These are phyloP conservation scores for Tryphoninae sp. DNA, from an alignment of 2,888 invertebrate species.

Conservation along the genomic window DNA sequence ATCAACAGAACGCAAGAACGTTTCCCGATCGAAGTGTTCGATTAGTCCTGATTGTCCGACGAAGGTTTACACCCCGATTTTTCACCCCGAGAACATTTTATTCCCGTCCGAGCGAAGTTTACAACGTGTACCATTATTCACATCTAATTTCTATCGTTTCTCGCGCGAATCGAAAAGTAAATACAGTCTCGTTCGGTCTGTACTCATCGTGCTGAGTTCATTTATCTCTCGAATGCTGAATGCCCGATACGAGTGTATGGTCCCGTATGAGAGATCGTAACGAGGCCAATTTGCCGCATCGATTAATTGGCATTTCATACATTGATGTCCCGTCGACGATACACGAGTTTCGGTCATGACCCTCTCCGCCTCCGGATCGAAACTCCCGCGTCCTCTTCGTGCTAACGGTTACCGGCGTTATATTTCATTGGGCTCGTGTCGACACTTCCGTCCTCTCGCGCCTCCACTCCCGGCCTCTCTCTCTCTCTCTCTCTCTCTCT, in stretches of 20 bases:
- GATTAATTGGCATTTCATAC: constrained; percentile 64
- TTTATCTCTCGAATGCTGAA: constrained; percentile 22
- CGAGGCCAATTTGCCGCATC: constrained; percentile 61
- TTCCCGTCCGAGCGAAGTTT: no score
- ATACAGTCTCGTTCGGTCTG: constrained; percentile 4
- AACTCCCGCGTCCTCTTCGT: constrained; percentile 6
- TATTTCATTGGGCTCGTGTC: constrained; percentile 57
- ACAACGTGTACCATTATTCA: constrained; percentile 13
- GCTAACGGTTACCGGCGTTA: constrained; percentile 51
- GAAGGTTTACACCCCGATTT: constrained; percentile 33
- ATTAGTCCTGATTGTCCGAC: constrained; percentile 24
- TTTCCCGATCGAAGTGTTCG: not conserved
- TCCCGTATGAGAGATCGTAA: constrained; percentile 47
- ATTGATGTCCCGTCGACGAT: constrained; percentile 59
- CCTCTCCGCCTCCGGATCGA: constrained; percentile 2
- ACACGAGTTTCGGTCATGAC: constrained; percentile 51
- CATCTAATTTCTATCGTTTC: not conserved
- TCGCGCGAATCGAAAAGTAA: not conserved
- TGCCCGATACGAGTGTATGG: not conserved
- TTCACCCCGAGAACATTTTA: no score
- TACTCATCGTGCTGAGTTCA: constrained; percentile 6
- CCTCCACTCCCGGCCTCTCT: not conserved
- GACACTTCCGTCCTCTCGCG: constrained; percentile 51
- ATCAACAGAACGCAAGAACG: constrained; percentile 24
- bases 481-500: not conserved